phyloP scores from a whole-genome alignment of 2,113 vertebrate genomes.

The Okapia johnstoni region DNA sequence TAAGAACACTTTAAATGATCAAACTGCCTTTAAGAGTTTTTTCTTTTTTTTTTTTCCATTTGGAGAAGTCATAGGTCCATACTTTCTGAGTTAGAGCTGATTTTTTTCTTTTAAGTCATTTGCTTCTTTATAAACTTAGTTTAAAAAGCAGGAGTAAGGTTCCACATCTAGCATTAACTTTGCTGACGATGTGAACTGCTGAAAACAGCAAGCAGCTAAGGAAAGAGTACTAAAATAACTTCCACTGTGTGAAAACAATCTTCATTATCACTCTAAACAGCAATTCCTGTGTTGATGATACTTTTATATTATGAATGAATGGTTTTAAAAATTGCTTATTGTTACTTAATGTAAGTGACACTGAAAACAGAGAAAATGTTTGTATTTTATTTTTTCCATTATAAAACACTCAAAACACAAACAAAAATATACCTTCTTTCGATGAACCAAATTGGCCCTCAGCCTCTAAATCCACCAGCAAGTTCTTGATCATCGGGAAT shows the following conservation, averaged over 20 bases:
- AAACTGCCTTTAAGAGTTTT: neutral
- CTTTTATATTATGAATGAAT: slow-evolving; percentile 33
- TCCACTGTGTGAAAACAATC: slow-evolving; percentile 32
- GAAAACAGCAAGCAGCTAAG: slow-evolving; percentile 40
- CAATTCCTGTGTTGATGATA: slow-evolving; percentile 28
- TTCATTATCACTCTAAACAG: slow-evolving; percentile 58
- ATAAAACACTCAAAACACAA: neutral
- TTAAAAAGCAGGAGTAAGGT: neutral
- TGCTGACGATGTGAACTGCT: slow-evolving; percentile 32
- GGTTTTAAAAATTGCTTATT: slow-evolving; percentile 35
- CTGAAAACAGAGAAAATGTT: slow-evolving; percentile 40
- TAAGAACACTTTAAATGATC: neutral
- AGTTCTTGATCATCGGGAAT: neutral
- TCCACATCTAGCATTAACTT: neutral
- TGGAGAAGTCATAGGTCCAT: neutral
- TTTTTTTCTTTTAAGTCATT: neutral
- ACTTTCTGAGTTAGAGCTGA: slow-evolving; percentile 4
- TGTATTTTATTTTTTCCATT: slow-evolving; percentile 16
- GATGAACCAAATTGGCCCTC: neutral
- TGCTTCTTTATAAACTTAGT: neutral
- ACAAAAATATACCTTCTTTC: neutral
- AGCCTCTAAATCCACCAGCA: neutral
- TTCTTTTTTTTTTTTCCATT: neutral
- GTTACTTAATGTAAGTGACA: slow-evolving; percentile 16
- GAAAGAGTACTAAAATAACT: slow-evolving; percentile 46